Evolutionary conservation across 2,797 vertebrate species (phyloP), one percentile per base, ranked within the genome.

Genomic region (Uromys caudimaculatus): DNA sequence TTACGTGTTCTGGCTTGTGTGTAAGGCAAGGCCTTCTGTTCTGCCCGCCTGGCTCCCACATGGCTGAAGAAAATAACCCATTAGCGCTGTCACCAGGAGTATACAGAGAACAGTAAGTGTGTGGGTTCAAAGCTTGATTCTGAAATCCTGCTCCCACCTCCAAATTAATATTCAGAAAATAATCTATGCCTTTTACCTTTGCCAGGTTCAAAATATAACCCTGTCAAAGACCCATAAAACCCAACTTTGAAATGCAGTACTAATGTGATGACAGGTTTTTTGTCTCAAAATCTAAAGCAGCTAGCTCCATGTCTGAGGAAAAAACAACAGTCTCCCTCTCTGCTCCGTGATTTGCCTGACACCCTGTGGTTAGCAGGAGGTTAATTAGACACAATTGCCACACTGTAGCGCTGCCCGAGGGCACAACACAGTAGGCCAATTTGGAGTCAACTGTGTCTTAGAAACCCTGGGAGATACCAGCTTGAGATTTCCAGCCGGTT

Each of bases 341-440:
- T 96, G 62, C 97, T 95, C 91, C 86, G 64, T 95, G 79, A 93
- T 98, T 97, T 67, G 94, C 95, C 91, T 98, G 97, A 98, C 92
- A 98, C 98, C 98, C 98, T 94, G 96, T 0, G 21, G 98, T 98
- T 98, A 97, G 98, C 97, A 89, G 97, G 97, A 98, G 97, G 96
- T 98, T 98, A 98, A 98, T 98, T 98, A 98, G 96, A 97, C 89
- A 97, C 52, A 89, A 93, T 98, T 97, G 96, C 92, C 95, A 81
- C 79, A 56, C 91, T 19, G 24, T 96, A 95, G 96, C 75, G 92
- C 95, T 98, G 96, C 97, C 97, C 89, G 67, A 93, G 95, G 95
- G 94, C 95, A 95, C 64, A 97, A 58, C 69, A 88, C 90, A 98
- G 89, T 86, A 96, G 92, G 75, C 69, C 93, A 97, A 95, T 95